phyloP scores from a whole-genome alignment of 2,888 invertebrate genomes.

The Sphecodes monilicornis region DNA sequence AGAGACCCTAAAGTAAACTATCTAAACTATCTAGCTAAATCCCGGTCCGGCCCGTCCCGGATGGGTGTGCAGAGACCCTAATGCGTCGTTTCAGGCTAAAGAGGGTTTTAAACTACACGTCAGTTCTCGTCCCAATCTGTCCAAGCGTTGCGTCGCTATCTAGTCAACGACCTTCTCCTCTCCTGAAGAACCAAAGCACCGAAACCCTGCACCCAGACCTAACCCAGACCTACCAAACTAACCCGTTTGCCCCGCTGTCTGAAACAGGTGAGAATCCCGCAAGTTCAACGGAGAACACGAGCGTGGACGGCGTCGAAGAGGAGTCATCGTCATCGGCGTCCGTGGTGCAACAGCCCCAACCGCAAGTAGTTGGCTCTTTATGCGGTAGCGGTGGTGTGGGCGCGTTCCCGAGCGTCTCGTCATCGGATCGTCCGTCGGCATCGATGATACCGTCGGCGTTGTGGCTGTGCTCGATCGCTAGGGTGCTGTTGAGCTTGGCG shows the following conservation, averaged over 20 bases:
- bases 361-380: conserved; percentile 46
- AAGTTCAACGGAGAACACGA: conserved; percentile 34
- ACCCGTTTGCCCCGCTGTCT: neutral
- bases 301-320: conserved; percentile 18
- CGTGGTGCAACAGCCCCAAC: conserved; percentile 25
- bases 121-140: too few relatives aligned
- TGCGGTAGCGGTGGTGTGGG: conserved; percentile 78
- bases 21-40: too few relatives aligned
- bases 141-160: too few relatives aligned
- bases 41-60: too few relatives aligned
- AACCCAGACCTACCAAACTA: neutral
- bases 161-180: too few relatives aligned
- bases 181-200: neutral
- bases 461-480: conserved; percentile 83
- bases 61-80: too few relatives aligned
- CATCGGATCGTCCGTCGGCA: conserved; percentile 79
- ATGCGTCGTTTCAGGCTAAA: too few relatives aligned
- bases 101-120: too few relatives aligned
- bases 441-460: conserved; percentile 69
- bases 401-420: conserved; percentile 81
- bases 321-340: conserved; percentile 22
- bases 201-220: neutral
- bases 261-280: conserved; percentile 40
- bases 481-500: conserved; percentile 41
- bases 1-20: too few relatives aligned